Evolutionary conservation across 1,140 invertebrate genomes (phyloP), one percentile per base, ranked within the genome.

Genomic region (Drosophila nannoptera): DNA sequence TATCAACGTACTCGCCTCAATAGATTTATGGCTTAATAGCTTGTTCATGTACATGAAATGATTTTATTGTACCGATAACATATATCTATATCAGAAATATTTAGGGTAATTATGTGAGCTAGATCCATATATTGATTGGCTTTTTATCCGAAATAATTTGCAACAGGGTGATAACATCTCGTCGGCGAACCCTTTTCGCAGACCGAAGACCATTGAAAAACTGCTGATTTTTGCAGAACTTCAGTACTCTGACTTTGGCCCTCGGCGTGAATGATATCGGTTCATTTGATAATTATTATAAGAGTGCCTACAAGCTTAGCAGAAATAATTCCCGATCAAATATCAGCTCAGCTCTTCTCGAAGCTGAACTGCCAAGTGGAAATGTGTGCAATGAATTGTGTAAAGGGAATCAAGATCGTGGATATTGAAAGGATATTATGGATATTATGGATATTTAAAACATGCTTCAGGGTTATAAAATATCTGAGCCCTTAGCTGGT

Each of bases 11-110:
- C n/a, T 2, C 11, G 16, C 16, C 4, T 33, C 6, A 11, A 16
- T 56, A 32, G 42, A 56, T 56, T 56, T 56, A 56, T 56, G 54
- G 7, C 29, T 6, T 14, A 43, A 45, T 56, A 11, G 38, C 12
- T 42, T 32, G n/a, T 16, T 16, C 29, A 14, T 32, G 40, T 56
- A 16, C 7, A 45, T 14, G 29, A 9, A 32, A 32, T 43, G 31
- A 35, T 45, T 56, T 56, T 33, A 45, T 43, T 33, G 5, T 43
- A 4, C 2, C 32, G 32, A 52, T 16, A 52, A 8, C 31, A 56
- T n/a, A n/a, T n/a, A 7, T 33, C 4, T 5, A 45, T 32, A 56
- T 33, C 40, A 31, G 35, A 52, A 16, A 52, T 52, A 9, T 52
- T 1, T 14, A 52, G 48, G 32, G 4, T 14, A 33, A 33, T 35